Evolutionary conservation across 2,797 vertebrate genomes (phyloP), one percentile per base, ranked within the genome.

Genomic region (Eptatretus atami): DNA sequence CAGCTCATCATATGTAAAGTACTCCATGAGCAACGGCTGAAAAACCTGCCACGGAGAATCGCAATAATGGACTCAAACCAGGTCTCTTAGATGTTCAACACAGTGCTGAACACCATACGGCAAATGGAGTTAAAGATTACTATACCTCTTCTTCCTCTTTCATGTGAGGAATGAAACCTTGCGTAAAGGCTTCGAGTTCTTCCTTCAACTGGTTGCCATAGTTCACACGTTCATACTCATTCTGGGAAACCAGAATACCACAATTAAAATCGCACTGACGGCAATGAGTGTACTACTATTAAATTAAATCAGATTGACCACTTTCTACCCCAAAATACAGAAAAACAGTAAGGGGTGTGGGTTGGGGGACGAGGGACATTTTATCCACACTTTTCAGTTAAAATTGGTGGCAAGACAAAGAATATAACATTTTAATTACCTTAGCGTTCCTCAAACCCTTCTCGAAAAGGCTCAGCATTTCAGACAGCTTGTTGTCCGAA

Each of bases 1-100:
- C 66, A 98, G 71, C 75, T 98, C 90, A 70, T 98, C 92, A 0
- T 96, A 98, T 63, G 83, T 83, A 71, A 98, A 98, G 75, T 98
- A 86, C 76, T 98, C 78, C 92, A 98, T 98, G 71, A 98, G 81
- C 86, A 96, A 90, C 53, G 92, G 92, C 79, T 98, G 92, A 70
- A 96, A 98, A 70, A 98, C 92, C 92, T 98, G 12, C 14, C 13
- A 31, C 6, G 52, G 52, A n/a, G n/a, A 11, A 11, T 31, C 11
- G 15, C 2, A 15, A 64, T 12, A 15, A 64, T 6, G 25, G 4
- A 44, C 31, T 44, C 31, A 44, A 44, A 44, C 10, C 9, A 61
- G 57, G 15, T 10, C 15, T 12, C 11, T n/a, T n/a, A 12, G 57
- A 61, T 61, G 57, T 44, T 44, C 31, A 61, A 61, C 57, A 10